Base-by-base conservation (phyloP, 2,797 vertebrate species). In the Chiloscyllium punctatum region DNA sequence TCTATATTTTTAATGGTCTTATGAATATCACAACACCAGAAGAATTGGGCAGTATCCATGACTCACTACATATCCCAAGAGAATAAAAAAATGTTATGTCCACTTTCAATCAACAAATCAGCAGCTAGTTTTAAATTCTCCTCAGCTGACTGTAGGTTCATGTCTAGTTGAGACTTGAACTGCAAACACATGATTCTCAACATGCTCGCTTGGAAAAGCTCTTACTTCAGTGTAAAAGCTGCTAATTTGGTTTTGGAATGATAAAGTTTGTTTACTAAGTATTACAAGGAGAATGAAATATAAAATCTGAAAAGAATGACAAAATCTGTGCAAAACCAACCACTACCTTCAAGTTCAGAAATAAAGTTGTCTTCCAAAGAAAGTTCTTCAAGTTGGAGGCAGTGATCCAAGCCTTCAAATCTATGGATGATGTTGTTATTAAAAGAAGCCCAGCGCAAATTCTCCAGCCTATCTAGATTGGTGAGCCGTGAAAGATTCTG, bases 391-490 rank as follows among this genome's bases (percentile, higher is more conserved):
- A 99, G 97, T 51, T 98, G 97, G 82, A 96, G 95, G 96, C 98
- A 99, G 96, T 96, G 96, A 25, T 98, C 97, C 42, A 98, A 96
- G 53, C 98, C 98, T 96, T 98, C 98, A 72, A 98, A 97, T 97
- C 97, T 98, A 69, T 97, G 97, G 96, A 99, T 97, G 96, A 98
- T 97, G 94, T 98, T 99, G 96, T 98, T 97, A 96, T 98, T 98
- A 96, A 99, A 98, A 1, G 98, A 98, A 18, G 98, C 98, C 98
- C 98, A 98, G 95, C 98, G 98, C 96, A 99, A 97, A 96, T 98
- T 98, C 96, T 98, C 97, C 96, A 98, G 87, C 95, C 98, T 97
- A 96, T 98, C 98, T 96, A 98, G 97, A 97, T 97, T 98, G 94
- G 96, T 97, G 95, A 99, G 97, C 97, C 97, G 98, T 95, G 97